These are phyloP conservation scores for Ommatoiulus sabulosus DNA, from an alignment of 2,888 invertebrate genomes.

Conservation along the genomic window DNA sequence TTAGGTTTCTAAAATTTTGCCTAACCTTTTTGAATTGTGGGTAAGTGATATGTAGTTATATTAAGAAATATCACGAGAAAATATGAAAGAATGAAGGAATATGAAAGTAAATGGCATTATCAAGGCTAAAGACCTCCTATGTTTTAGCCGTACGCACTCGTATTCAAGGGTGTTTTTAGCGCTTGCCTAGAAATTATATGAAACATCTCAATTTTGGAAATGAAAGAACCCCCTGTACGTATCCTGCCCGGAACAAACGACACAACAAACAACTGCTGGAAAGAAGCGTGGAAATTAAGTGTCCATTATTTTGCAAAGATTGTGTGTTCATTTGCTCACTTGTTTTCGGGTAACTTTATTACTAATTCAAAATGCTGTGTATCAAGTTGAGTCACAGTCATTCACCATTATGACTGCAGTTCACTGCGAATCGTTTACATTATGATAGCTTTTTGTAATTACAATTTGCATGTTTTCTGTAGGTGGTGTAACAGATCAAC, in stretches of 20 bases:
- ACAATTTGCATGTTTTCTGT: neutral
- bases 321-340: neutral
- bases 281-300: neutral
- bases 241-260: neutral
- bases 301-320: neutral
- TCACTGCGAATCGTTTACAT: neutral
- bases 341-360: neutral
- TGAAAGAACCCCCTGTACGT: neutral
- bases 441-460: neutral
- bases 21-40: neutral
- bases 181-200: neutral
- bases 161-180: neutral
- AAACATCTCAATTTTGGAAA: neutral
- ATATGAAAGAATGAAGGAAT: too few species aligned
- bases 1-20: neutral
- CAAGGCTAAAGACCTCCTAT: neutral
- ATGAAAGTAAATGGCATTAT: too few species aligned
- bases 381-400: neutral
- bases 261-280: neutral
- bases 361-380: neutral
- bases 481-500: neutral
- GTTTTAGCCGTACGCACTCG: too few species aligned
- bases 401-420: neutral
- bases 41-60: too few species aligned
- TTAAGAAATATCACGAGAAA: too few species aligned